Base-by-base conservation (phyloP, 2,797 vertebrate genomes). In the Pterois miles region DNA sequence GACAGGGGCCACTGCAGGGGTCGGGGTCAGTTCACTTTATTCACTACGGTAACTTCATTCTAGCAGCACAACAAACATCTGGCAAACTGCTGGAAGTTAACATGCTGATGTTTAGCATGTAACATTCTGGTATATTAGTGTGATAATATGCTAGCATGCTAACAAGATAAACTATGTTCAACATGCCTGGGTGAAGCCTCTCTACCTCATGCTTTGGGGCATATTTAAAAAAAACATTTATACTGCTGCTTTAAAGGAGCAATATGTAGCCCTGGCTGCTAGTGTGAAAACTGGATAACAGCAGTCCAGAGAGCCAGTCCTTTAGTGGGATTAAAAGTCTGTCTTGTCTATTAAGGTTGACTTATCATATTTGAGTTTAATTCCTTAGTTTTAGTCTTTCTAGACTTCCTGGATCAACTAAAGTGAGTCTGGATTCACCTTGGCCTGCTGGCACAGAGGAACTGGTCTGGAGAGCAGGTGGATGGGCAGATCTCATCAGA, bases 401-500 rank as follows among this genome's bases (percentile, higher is more conserved):
- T 48, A 4, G n/a, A 50, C 57, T 5, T 53, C 8, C 7, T 48
- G 36, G 6, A 59, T 31, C 20, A 60, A 60, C 5, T 60, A 0
- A 8, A 29, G 34, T 29, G n/a, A 31, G 12, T 53, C 0, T n/a
- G 18, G 38, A 18, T 40, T 78, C 57, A 92, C 93, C 89, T 90
- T 0, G 81, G 91, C 0, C 29, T 78, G 80, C 82, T 88, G 70
- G 68, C 34, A 5, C 97, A 98, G 82, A 82, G 96, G 76, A 96
- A 96, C 7, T 95, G 94, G 1, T 93, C 91, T 0, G 94, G 95
- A 31, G 94, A 80, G 46, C 97, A 98, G 48, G 93, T 95, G 4
- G 88, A 80, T 0, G 91, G 90, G 60, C 97, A 97, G 38, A 95
- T 33, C 86, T 99, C 97, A 0, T 99, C 98, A 0, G 97, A 98